phyloP scores from a whole-genome alignment of 2,797 vertebrate genomes.

The Hapalemur alaotrensis region DNA sequence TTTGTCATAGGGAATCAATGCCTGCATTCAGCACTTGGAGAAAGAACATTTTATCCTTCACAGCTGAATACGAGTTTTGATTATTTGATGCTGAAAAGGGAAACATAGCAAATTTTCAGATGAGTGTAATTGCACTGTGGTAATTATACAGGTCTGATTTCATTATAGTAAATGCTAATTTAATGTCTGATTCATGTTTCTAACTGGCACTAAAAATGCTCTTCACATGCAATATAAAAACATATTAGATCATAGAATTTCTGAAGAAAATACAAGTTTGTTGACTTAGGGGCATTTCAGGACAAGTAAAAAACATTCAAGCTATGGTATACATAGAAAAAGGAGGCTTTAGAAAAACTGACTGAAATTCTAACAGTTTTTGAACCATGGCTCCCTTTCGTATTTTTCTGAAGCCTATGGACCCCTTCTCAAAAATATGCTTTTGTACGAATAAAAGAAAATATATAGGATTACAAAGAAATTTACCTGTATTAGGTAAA shows the following conservation, averaged over 20 bases:
- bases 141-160: slow-evolving; percentile 79
- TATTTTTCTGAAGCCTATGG: background rate
- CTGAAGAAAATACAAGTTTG: slow-evolving; percentile 56
- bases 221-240: slow-evolving; percentile 62
- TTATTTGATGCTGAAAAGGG: slow-evolving; percentile 77
- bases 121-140: slow-evolving; percentile 75
- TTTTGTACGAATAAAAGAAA: slow-evolving; percentile 19
- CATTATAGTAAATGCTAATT: slow-evolving; percentile 75
- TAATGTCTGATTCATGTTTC: slow-evolving; percentile 67
- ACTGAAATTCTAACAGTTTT: background rate
- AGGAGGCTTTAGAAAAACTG: background rate
- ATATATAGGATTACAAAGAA: background rate
- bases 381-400: background rate
- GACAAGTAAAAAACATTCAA: slow-evolving; percentile 28
- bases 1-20: slow-evolving; percentile 45
- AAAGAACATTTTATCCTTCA: slow-evolving; percentile 58
- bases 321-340: background rate
- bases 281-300: slow-evolving; percentile 34
- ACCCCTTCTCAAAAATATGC: background rate
- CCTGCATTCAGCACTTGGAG: slow-evolving; percentile 33
- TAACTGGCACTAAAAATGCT: slow-evolving; percentile 63
- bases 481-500: background rate
- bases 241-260: slow-evolving; percentile 55
- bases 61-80: slow-evolving; percentile 52
- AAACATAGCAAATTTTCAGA: slow-evolving; percentile 74